These are phyloP conservation scores for Seira ritae DNA, from an alignment of 2,888 invertebrate species.

Conservation along the genomic window DNA sequence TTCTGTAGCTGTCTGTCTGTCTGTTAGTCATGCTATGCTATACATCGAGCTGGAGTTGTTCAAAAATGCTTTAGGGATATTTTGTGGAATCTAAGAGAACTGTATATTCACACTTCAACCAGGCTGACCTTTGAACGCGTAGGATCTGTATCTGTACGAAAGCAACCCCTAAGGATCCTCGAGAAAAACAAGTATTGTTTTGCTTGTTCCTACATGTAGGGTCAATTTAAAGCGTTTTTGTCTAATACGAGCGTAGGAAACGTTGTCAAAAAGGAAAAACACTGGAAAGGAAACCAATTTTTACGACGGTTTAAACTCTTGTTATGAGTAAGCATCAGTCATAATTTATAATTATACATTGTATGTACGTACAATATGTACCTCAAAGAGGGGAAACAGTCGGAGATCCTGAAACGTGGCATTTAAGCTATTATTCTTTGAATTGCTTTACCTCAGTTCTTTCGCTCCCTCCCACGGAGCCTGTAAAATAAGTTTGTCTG, in stretches of 20 bases:
- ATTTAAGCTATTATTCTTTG: background rate
- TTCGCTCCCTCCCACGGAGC: constrained; percentile 16
- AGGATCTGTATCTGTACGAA: too few species aligned
- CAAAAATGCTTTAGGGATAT: background rate
- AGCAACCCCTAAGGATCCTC: too few species aligned
- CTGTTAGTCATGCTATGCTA: too few species aligned
- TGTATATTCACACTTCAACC: constrained; percentile 40
- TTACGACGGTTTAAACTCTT: constrained; percentile 54
- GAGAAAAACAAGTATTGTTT: too few species aligned
- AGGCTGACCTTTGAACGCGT: constrained; percentile 47
- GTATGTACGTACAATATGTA: too few species aligned
- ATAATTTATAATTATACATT: too few species aligned
- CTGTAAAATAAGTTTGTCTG: background rate
- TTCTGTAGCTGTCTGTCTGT: too few species aligned
- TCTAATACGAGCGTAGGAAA: too few species aligned
- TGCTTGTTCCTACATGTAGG: too few species aligned
- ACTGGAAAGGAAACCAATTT: constrained; percentile 25
- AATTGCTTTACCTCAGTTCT: background rate
- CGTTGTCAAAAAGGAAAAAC: too few species aligned
- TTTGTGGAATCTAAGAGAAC: constrained; percentile 39
- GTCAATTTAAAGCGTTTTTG: too few species aligned
- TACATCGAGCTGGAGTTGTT: too few species aligned
- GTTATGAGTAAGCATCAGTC: constrained; percentile 43
- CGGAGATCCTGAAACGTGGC: constrained; percentile 31
- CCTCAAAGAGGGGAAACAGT: background rate